These are phyloP conservation scores for Gambelia wislizenii DNA, from an alignment of 2,797 vertebrate genomes.

Conservation along the genomic window DNA sequence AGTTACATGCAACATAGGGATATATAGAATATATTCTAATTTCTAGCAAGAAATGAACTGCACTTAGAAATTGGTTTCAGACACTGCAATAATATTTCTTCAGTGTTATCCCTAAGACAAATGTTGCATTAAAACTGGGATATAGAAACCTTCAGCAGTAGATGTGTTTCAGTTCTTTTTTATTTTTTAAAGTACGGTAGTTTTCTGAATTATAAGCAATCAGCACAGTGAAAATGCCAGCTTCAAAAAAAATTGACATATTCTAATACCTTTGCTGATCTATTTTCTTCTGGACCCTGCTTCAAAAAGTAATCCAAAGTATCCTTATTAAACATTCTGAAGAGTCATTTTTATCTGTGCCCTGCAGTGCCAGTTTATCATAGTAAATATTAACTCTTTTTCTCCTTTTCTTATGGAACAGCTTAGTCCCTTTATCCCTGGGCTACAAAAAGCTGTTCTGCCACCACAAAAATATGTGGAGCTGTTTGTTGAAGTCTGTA, in stretches of 20 bases:
- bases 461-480: not conserved
- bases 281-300: rapidly evolving
- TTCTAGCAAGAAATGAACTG: not conserved
- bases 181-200: not conserved
- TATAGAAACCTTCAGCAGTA: not conserved
- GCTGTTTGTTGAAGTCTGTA: not conserved
- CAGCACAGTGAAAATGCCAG: not conserved
- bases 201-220: not conserved
- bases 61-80: too few relatives aligned
- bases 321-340: not conserved
- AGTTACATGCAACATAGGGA: not conserved
- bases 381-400: not conserved
- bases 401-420: not conserved
- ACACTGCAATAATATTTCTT: not conserved
- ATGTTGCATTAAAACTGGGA: not conserved
- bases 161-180: not conserved
- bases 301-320: not conserved
- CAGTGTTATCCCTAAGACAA: not conserved
- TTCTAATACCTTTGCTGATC: not conserved
- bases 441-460: not conserved
- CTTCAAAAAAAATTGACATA: not conserved
- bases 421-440: not conserved
- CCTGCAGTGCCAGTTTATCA: not conserved
- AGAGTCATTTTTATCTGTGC: not conserved
- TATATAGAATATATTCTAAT: not conserved